Conservation (phyloP, 2,797 vertebrate genomes). For the Pseudotriccus pelzelni region DNA sequence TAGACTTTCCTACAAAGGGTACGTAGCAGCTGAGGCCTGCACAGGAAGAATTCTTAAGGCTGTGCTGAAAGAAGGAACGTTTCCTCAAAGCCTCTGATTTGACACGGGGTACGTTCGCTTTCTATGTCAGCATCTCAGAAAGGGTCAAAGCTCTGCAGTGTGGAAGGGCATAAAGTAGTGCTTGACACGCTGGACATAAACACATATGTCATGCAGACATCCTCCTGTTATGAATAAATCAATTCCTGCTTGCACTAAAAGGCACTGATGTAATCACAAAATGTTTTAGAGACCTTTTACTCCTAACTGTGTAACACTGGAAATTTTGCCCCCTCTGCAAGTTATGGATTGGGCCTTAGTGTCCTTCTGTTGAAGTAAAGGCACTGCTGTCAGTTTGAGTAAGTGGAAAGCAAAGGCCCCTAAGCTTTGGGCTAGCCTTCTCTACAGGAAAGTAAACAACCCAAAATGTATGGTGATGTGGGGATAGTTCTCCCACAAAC, state of each 20-base stretch:
- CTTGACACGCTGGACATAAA: not conserved
- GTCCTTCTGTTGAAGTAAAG: not conserved
- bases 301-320: not conserved
- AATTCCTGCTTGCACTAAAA: not conserved
- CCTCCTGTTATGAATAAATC: not conserved
- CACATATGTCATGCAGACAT: not conserved
- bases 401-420: not conserved
- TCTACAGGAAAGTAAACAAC: not conserved
- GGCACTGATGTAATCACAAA: not conserved
- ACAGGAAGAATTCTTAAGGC: not conserved
- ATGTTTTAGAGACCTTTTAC: not conserved
- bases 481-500: not conserved
- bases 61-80: not conserved
- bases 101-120: not conserved
- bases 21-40: not conserved
- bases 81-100: not conserved
- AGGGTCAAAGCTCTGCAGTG: not conserved
- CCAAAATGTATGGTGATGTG: not conserved
- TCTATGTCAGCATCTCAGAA: not conserved
- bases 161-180: not conserved
- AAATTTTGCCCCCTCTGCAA: not conserved
- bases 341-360: not conserved
- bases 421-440: not conserved
- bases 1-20: not conserved
- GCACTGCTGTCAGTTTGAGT: not conserved